phyloP scores from a whole-genome alignment of 1,140 invertebrate genomes.

The Apis laboriosa region DNA sequence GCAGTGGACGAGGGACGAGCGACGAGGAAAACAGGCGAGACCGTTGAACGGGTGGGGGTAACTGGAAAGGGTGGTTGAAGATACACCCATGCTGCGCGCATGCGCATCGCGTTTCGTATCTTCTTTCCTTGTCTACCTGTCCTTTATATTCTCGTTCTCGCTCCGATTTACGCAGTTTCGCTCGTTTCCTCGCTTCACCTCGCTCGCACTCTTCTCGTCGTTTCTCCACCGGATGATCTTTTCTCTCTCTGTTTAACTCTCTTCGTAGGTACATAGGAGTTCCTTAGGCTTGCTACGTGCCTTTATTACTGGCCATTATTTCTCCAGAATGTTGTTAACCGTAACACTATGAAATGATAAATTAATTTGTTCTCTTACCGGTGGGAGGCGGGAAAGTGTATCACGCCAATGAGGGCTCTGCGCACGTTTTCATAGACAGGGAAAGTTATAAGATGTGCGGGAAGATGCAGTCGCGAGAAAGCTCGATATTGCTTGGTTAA shows the following conservation, averaged over 20 bases:
- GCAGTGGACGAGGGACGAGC: constrained; percentile 69
- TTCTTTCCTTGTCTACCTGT: constrained; percentile 19
- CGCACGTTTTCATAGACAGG: constrained; percentile 33
- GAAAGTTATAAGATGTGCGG: constrained; percentile 34
- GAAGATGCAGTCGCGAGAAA: background rate
- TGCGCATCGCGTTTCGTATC: constrained; percentile 56
- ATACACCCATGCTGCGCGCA: constrained; percentile 76
- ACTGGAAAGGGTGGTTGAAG: constrained; percentile 60
- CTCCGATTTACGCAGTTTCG: background rate
- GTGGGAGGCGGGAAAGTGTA: constrained; percentile 42
- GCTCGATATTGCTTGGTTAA: constrained; percentile 30
- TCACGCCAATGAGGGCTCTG: constrained; percentile 21
- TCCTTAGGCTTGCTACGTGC: constrained; percentile 37
- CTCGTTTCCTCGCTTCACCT: constrained; percentile 3
- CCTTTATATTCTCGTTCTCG: background rate
- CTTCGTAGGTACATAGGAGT: constrained; percentile 13
- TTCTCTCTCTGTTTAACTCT: constrained; percentile 30
- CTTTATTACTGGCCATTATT: constrained; percentile 59
- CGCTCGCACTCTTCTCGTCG: constrained; percentile 1
- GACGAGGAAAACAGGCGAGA: constrained; percentile 44
- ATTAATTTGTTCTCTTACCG: constrained; percentile 60
- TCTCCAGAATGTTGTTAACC: constrained; percentile 56
- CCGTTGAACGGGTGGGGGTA: constrained; percentile 20
- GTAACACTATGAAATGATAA: constrained; percentile 61
- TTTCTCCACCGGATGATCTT: constrained; percentile 15